These are phyloP conservation scores for Antigone vipio DNA, from an alignment of 2,113 vertebrate species.

Conservation along the genomic window DNA sequence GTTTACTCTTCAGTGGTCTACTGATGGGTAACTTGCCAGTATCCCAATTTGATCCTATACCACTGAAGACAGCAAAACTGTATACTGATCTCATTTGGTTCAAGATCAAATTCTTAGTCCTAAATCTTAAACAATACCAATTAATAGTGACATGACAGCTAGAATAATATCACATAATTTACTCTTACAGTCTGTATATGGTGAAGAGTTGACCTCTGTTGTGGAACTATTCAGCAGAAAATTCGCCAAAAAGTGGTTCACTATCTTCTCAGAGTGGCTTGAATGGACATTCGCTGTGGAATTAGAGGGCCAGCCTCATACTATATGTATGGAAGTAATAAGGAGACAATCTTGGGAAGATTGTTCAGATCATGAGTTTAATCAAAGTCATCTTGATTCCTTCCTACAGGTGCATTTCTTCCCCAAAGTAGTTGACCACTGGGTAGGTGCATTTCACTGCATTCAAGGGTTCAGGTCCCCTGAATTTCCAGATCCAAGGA, in stretches of 20 bases:
- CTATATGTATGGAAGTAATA: not conserved
- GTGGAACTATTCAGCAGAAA: not conserved
- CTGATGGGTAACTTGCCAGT: not conserved
- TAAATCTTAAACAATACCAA: not conserved
- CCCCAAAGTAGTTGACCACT: not conserved
- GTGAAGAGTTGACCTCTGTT: not conserved
- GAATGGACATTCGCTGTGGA: not conserved
- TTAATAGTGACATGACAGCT: not conserved
- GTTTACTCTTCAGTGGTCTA: not conserved
- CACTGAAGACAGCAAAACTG: not conserved
- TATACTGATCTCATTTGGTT: not conserved
- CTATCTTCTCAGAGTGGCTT: not conserved
- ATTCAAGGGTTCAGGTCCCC: not conserved
- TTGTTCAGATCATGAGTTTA: not conserved
- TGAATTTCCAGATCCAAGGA: not conserved
- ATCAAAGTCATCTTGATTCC: not conserved
- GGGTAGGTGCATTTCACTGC: not conserved
- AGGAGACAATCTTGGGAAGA: not conserved
- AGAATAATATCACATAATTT: not conserved
- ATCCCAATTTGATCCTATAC: not conserved
- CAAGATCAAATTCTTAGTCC: not conserved
- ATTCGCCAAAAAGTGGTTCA: not conserved
- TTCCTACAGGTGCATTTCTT: not conserved
- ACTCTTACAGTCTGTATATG: not conserved
- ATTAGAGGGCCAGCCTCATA: not conserved